Evolutionary conservation across 1,140 invertebrate genomes (phyloP), one percentile per base, ranked within the genome.

Genomic region (Bombus balteatus): DNA sequence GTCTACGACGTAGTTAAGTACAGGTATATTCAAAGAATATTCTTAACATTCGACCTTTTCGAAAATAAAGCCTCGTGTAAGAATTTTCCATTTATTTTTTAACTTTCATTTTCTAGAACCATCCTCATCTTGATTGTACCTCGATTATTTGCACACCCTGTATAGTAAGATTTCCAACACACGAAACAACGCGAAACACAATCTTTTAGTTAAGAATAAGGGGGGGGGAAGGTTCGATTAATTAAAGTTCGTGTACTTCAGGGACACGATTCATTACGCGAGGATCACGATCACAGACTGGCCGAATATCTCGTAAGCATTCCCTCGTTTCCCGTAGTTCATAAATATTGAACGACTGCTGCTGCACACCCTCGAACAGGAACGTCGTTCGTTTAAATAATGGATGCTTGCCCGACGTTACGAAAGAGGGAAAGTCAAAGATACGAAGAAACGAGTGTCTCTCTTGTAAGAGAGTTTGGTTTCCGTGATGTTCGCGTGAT

Each of bases 351-450:
- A 86, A 76, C 71, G 43, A 59, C 53, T 28, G 39, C 34, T 28
- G 70, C 18, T 59, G 47, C 39, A 43, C 73, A 57, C 66, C 71
- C 81, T 76, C 73, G n/a, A 62, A 32, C 47, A 39, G 53, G 81
- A 39, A 81, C 39, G 32, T 65, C 73, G 80, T 83, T 76, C 66
- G 73, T 62, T 86, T 86, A 86, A 86, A 83, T 86, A 86, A 86
- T 76, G 81, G 65, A 72, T 66, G 78, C 57, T 41, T 22, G 53
- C 43, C 0, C n/a, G 37, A 59, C 65, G 65, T 25, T 12, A 22
- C n/a, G 62, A 65, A 32, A 22, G 68, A 22, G 32, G 28, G 72
- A 68, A 68, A 41, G 43, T 41, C 43, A 34, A 62, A 66, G 59
- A 41, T 8, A n/a, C 37, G 28, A 13, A 39, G 53, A 28, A 47